A percentile compares a stretch with the other conserved stretches of the same genome.
Conservation (phyloP, 2,113 vertebrate genomes). For the Uria aalge region DNA sequence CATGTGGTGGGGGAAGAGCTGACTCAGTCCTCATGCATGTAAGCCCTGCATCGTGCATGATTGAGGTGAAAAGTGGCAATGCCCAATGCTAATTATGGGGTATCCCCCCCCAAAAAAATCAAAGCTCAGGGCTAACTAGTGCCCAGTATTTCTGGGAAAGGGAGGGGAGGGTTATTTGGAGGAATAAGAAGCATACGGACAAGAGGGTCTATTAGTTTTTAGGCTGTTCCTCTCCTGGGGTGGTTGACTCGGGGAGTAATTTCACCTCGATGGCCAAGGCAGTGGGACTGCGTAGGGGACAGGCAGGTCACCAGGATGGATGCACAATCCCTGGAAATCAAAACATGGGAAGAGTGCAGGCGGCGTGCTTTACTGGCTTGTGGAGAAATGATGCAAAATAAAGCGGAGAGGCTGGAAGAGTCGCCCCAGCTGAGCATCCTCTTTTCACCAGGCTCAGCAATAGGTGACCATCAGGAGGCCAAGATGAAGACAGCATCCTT, state of each 20-base stretch:
- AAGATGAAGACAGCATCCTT: neutral
- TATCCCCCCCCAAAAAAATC: no score
- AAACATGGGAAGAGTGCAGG: fast-evolving
- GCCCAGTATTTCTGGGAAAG: neutral
- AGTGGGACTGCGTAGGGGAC: fast-evolving
- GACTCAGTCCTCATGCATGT: neutral
- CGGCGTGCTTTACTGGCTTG: neutral
- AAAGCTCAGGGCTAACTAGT: neutral
- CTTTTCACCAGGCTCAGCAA: neutral
- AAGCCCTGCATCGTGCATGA: neutral
- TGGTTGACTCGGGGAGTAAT: neutral
- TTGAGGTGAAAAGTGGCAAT: neutral
- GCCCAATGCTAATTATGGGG: neutral
- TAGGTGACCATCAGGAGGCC: neutral
- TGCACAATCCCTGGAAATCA: neutral
- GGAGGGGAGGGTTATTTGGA: neutral
- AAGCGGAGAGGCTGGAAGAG: neutral
- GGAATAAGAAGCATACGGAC: neutral
- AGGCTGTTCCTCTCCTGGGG: neutral
- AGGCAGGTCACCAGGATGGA: no score
- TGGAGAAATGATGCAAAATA: neutral
- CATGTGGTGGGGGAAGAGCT: fast-evolving
- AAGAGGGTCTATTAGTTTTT: neutral
- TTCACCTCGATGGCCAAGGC: neutral
- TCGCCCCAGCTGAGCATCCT: neutral